Base-by-base conservation (phyloP, 2,888 invertebrate genomes). In the Xylota segnis region DNA sequence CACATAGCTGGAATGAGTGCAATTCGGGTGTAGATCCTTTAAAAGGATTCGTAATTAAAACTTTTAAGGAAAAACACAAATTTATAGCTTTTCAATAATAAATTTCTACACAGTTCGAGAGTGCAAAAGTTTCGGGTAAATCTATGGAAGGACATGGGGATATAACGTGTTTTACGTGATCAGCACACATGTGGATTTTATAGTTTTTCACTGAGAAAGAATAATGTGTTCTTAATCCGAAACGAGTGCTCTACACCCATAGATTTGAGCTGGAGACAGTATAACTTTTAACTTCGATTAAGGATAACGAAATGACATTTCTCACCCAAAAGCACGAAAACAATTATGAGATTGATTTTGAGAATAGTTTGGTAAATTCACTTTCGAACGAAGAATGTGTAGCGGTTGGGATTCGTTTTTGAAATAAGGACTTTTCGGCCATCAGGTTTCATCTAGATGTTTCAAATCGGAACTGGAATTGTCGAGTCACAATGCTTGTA, bases 11-110 rank as follows among this genome's bases (percentile, higher is more conserved):
- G 23, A 47, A 37, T 6, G 10, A 37, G 43, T 43, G 12, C 40
- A 68, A 56, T 40, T 32, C 3, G 18, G 32, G 32, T 27, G 32
- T 12, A 61, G 32, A 34, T 34, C 58, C 65, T 50, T 81, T 52
- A 45, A 66, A 23, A 45, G 54, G 59, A 54, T 59, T 82, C 81
- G 81, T 75, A 82, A 82, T 82, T 82, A 82, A 82, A 82, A 82
- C 52, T 75, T 75, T 75, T 70, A 37, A 7, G 45, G 47, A 66
- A 58, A 76, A 76, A 59, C 32, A 54, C 63, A 83, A 65, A 77
- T 83, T 83, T 83, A 83, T 83, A 43, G 83, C 50, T 71, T 71
- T 83, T 83, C 83, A 83, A 83, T 83, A 83, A 77, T 71, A 83
- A 83, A 77, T 83, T 70, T 71, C 18, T 54, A 45, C 40, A 63